Evolutionary conservation across 2,797 vertebrate species (phyloP), one percentile per base, ranked within the genome.

Genomic region (Characodon lateralis): DNA sequence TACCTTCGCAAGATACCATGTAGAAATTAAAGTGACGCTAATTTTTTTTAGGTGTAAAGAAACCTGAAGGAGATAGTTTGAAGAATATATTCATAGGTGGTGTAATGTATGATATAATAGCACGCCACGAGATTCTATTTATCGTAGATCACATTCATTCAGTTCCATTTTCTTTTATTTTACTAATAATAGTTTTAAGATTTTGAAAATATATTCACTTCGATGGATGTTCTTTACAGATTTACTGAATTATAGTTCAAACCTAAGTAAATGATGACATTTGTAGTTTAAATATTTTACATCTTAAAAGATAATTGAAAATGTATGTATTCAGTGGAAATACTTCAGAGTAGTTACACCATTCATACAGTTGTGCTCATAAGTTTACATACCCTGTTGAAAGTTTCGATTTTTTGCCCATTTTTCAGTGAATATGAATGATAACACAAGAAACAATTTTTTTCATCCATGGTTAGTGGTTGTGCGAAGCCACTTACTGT

Each of bases 1-100:
- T 50, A 80, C 73, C 78, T 76, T 85, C 69, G 50, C 8, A 16
- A 71, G 35, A 28, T 75, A 7, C 22, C 16, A 0, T 66, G 53
- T 78, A 24, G 6, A 55, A 68, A n/a, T 14, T 46, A 43, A 68
- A 68, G 10, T 6, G 12, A 46, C 2, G 2, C n/a, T 13, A n/a
- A 2, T n/a, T 2, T 24, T 13, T 9, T 31, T 59, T 14, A 39
- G 7, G 7, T 39, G 59, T 66, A 66, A 24, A 8, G 16, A 68
- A 68, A 66, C 20, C 39, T 13, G n/a, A 5, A 63, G 7, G 18
- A 5, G 39, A 43, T 3, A 66, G 39, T 41, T 68, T 65, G 7
- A 61, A 61, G 24, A 28, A 24, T 24, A 24, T 24, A 56, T 56
- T 10, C 24, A 56, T 24, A 7, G 24, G n/a, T 7, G 2, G 3